Evolutionary conservation across 2,113 vertebrate species (phyloP), one percentile per base, ranked within the genome.

Genomic region (Cynoglossus semilaevis): DNA sequence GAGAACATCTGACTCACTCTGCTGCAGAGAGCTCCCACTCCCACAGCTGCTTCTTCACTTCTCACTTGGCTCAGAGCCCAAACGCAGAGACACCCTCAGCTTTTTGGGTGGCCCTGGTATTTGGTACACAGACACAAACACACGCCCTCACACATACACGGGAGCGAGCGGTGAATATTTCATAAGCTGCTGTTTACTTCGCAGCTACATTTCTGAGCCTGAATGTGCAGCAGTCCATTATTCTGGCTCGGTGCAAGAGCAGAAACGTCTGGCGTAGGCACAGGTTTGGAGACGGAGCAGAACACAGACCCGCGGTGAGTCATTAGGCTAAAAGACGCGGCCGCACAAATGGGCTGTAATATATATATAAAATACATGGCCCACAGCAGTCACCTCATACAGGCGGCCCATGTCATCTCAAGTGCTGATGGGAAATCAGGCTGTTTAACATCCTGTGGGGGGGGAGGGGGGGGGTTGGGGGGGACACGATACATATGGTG

Each of bases 131-230:
- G 34, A 16, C 60, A 60, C 38, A 63, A 18, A 49, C 44, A 38
- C 17, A 40, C 58, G 34, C 19, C 19, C 46, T 17, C 38, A 19
- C 47, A 43, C 69, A 38, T 50, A 61, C 60, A 57, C 18, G 59
- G 50, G 57, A 51, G 29, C 65, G 65, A n/a, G 40, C 41, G 47
- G 62, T 87, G 75, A 83, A 87, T 89, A 79, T 84, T 88, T 80
- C 72, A 88, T 80, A 80, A 86, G 80, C 67, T 58, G 76, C 77
- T 87, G 82, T 82, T 83, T 84, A 76, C 77, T 75, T 80, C 72
- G 60, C 68, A 79, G 64, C 22, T 29, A 29, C 70, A 67, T 73
- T 75, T 75, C 76, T 19, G 40, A 63, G 62, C 3, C 63, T 48
- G 62, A 74, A 62, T 68, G 77, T 54, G 71, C 79, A 69, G 55